Base-by-base conservation (phyloP, 2,113 vertebrate species). In the Psilopogon haemacephalus region DNA sequence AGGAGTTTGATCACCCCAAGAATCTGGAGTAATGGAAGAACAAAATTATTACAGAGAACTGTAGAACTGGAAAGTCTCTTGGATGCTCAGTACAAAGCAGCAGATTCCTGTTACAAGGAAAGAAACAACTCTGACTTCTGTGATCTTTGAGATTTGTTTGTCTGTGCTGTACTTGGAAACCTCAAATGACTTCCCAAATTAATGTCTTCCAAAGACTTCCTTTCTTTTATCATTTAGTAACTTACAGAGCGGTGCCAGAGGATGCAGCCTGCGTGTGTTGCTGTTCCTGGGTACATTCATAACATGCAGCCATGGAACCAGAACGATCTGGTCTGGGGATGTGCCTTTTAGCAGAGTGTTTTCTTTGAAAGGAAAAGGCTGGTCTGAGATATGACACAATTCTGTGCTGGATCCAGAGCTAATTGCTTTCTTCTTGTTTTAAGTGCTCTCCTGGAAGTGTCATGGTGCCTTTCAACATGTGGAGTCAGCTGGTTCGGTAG, bases 281-380 rank as follows among this genome's bases (percentile, higher is more conserved):
- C 63, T 10, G 1, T 55, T 94, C 82, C 75, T 93, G 78, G 82
- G 73, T 35, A 50, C 63, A 76, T 55, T 80, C 87, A 54, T 26
- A 87, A 55, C 59, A 62, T 15, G 12, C 7, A 79, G 50, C 75
- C 78, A 85, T 16, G 46, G 82, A 89, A 95, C 37, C 60, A 91
- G 91, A 94, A 89, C 27, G 54, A 89, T 83, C 81, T 59, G 50
- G 68, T 73, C 63, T 76, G 85, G 17, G 82, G 78, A 58, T n/a
- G 32, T 89, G 85, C 68, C 40, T 95, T 88, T 94, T 94, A 89
- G 63, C 71, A 89, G 81, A 10, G 54, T 83, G 82, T 93, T 73
- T 70, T 87, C 68, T 67, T 93, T 0, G 0, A 82, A 75, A 95
- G 84, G 89, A 92, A 92, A 71, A 82, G 38, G n/a, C 30, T 59